Evolutionary conservation across 2,113 vertebrate genomes (phyloP), one percentile per base, ranked within the genome.

Genomic region (Enhydra lutris): DNA sequence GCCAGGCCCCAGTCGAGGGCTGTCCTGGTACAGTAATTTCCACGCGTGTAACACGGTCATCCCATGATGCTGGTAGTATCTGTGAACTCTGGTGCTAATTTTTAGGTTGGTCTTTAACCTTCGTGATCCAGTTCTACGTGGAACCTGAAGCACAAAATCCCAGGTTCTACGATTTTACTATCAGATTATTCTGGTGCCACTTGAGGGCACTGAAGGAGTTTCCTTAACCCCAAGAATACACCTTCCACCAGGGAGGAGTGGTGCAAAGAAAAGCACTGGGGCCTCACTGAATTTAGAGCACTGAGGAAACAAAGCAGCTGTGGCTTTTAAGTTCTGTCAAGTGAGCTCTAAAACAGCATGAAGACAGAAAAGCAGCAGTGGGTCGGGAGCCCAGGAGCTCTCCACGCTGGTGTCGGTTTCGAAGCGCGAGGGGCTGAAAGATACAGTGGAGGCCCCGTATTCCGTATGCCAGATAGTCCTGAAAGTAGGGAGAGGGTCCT

Each of bases 391-490:
- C 55, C 21, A 34, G 0, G 18, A 42, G n/a, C 11, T 8, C 67
- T n/a, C 89, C 20, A 7, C 3, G 11, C 2, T 2, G 23, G 3
- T 2, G 4, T 1, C n/a, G 21, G 81, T 4, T 57, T 71, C 52
- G 1, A 39, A 82, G 52, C 59, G 21, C 0, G 13, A 79, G 3
- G 59, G 21, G 29, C 11, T 63, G 31, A 18, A 47, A 18, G 76
- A 47, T 2, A 26, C 7, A 8, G 59, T 0, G 0, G 3, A 80
- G 52, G 39, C 18, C 4, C 14, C 0, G 0, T 6, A 4, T 2
- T 20, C 1, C 7, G 5, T 1, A 29, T 2, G 13, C 10, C 5
- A 26, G n/a, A 4, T 0, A 9, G 83, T 7, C 55, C 29, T 36
- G 36, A 23, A n/a, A 90, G 18, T 0, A 89, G 50, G 12, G 9